A percentile compares a stretch with the other conserved stretches of the same genome.
These are phyloP conservation scores for Geotria australis DNA, from an alignment of 2,797 vertebrate genomes.

Conservation along the genomic window DNA sequence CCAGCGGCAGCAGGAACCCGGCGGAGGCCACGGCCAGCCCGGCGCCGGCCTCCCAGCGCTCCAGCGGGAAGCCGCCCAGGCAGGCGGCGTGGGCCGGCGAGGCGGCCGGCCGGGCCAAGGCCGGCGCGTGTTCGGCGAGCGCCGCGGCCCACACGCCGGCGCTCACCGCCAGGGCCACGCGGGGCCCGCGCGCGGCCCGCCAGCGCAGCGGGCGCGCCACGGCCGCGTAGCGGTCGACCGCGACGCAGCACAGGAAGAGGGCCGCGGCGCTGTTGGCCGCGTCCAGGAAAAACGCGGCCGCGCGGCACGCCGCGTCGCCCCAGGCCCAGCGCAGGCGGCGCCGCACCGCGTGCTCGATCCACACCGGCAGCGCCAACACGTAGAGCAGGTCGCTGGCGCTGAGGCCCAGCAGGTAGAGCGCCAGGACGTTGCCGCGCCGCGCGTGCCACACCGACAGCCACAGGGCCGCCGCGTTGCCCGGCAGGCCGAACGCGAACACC, in stretches of 20 bases:
- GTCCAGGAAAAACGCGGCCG: slow-evolving; percentile 5
- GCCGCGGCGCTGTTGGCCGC: slow-evolving; percentile 5
- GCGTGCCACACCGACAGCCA: slow-evolving; percentile 3
- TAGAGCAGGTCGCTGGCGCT: slow-evolving; percentile 3
- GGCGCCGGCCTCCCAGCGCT: slow-evolving; percentile 1
- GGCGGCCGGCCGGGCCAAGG: not conserved
- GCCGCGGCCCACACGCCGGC: slow-evolving; percentile 2
- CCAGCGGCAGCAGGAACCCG: slow-evolving; percentile 3
- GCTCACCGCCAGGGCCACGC: not conserved
- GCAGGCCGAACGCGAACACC: slow-evolving; percentile 3
- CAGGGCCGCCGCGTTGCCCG: slow-evolving; percentile 3
- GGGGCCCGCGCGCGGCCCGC: slow-evolving; percentile 1
- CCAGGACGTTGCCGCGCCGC: slow-evolving; percentile 2
- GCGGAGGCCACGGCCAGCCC: slow-evolving; percentile 4
- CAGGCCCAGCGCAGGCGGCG: slow-evolving; percentile 3
- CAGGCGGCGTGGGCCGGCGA: slow-evolving; percentile 1
- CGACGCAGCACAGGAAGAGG: slow-evolving; percentile 4
- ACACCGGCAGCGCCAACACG: slow-evolving; percentile 3
- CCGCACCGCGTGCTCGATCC: slow-evolving; percentile 2
- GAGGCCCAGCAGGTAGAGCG: slow-evolving; percentile 3
- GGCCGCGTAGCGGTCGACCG: slow-evolving; percentile 4
- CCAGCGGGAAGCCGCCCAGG: slow-evolving; percentile 5
- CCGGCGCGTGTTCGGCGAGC: slow-evolving; percentile 1
- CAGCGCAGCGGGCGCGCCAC: slow-evolving; percentile 2
- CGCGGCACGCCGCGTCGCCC: slow-evolving; percentile 2